These are phyloP conservation scores for Bombyx mori DNA, from an alignment of 1,140 invertebrate genomes.

Conservation along the genomic window ASM3026992v2 NC_085123.1:7406501-7407000, in stretches of 20 bases:
- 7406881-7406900: not conserved
- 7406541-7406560: slow-evolving; percentile 78
- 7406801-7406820: slow-evolving; percentile 82
- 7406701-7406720: slow-evolving; percentile 75
- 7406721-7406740: slow-evolving; percentile 80
- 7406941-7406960: slow-evolving; percentile 82
- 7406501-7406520: slow-evolving; percentile 81
- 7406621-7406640: slow-evolving; percentile 77
- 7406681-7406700: slow-evolving; percentile 76
- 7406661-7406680: slow-evolving; percentile 81
- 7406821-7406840: slow-evolving; percentile 81
- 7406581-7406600: slow-evolving; percentile 83
- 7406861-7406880: slow-evolving; percentile 29
- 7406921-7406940: slow-evolving; percentile 28
- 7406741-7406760: slow-evolving; percentile 80
- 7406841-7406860: slow-evolving; percentile 81
- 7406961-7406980: slow-evolving; percentile 79
- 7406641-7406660: slow-evolving; percentile 82
- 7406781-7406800: slow-evolving; percentile 83
- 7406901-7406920: not conserved
- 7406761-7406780: slow-evolving; percentile 76
- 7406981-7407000: slow-evolving; percentile 64
- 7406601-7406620: slow-evolving; percentile 79
- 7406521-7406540: slow-evolving; percentile 81
- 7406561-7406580: slow-evolving; percentile 77